Evolutionary conservation across 2,797 vertebrate species (phyloP).

Genomic region (Oceanodroma leucorhoa): DNA sequence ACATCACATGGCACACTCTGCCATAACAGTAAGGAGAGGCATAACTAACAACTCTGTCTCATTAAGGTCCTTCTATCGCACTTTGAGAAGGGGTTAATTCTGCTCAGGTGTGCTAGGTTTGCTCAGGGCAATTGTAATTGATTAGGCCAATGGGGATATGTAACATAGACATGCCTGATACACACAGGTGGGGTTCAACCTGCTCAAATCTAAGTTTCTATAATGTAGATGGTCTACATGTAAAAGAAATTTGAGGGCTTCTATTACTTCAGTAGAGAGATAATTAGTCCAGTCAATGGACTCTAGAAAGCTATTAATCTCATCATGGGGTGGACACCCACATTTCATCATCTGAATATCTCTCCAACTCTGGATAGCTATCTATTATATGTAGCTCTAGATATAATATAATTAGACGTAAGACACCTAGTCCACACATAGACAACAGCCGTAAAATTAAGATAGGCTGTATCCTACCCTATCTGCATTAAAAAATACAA

Average conservation of each 20-base stretch:
- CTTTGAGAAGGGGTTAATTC: neutral
- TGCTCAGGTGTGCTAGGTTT: neutral
- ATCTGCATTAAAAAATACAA: neutral
- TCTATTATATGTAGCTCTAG: neutral
- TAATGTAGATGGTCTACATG: neutral
- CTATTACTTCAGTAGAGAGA: neutral
- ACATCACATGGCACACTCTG: neutral
- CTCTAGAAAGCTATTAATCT: neutral
- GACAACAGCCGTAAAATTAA: neutral
- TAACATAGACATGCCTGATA: neutral
- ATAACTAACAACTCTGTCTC: neutral
- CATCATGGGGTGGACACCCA: neutral
- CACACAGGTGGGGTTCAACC: neutral
- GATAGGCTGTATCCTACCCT: neutral
- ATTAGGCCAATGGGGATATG: neutral
- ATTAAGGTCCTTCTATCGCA: neutral
- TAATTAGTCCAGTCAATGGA: neutral
- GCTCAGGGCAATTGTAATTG: neutral
- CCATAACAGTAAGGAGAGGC: neutral
- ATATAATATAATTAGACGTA: neutral
- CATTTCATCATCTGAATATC: neutral
- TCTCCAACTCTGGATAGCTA: neutral
- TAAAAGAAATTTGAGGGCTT: neutral
- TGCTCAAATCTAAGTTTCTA: neutral
- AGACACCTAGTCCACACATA: neutral